A percentile compares a stretch with the other conserved stretches of the same genome.
Conservation (phyloP, 2,888 invertebrate species). For the Anodontia alba region DNA sequence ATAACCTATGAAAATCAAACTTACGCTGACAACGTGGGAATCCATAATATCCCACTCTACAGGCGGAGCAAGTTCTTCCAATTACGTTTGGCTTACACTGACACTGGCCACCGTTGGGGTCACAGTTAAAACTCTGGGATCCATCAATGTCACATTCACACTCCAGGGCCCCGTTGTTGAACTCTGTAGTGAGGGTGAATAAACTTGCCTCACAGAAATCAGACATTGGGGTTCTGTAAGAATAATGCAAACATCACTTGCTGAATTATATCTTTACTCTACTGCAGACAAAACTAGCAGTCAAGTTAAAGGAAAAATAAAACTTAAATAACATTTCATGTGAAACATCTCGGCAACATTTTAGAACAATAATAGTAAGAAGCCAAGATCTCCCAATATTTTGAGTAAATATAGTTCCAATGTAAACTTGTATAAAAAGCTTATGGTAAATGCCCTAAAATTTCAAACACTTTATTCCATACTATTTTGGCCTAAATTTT, state of each 20-base stretch:
- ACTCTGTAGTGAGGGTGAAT: slow-evolving; percentile 97
- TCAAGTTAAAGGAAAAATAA: not conserved
- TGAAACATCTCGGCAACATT: too few relatives aligned
- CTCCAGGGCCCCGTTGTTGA: slow-evolving; percentile 95
- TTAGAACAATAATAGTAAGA: too few relatives aligned
- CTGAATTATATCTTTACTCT: not conserved
- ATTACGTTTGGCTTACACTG: slow-evolving; percentile 96
- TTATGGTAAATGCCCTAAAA: too few relatives aligned
- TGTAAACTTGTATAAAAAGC: too few relatives aligned
- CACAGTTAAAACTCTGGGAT: slow-evolving; percentile 94
- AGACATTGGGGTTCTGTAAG: slow-evolving; percentile 51
- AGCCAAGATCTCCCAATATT: too few relatives aligned
- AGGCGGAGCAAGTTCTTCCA: slow-evolving; percentile 88
- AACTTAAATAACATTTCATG: too few relatives aligned
- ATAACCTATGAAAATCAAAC: slow-evolving; percentile 52
- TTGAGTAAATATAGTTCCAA: too few relatives aligned
- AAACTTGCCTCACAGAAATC: slow-evolving; percentile 94
- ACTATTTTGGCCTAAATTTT: too few relatives aligned
- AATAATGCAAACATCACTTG: too few relatives aligned
- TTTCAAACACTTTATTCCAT: too few relatives aligned
- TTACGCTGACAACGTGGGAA: slow-evolving; percentile 94
- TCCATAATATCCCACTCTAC: slow-evolving; percentile 95
- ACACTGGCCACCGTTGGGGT: slow-evolving; percentile 98
- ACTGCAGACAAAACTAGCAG: not conserved
- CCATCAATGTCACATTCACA: slow-evolving; percentile 96